Base-by-base conservation (phyloP, 2,888 invertebrate genomes). In the Drosophila prolongata region DNA sequence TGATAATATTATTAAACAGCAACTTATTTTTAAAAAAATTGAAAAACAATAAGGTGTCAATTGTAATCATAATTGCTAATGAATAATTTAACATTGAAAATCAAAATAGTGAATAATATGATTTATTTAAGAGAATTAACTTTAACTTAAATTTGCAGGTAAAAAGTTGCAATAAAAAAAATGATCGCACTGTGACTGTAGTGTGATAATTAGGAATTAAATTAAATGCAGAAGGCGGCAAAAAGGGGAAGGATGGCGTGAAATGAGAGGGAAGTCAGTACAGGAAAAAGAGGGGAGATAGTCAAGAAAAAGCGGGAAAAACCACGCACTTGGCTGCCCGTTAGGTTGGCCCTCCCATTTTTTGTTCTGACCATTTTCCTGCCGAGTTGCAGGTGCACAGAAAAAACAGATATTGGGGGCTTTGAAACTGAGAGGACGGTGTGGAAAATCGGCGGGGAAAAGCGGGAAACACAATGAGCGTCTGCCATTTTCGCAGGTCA, bases 401-500 rank as follows among this genome's bases (percentile, higher is more conserved):
- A 43, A 14, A 34, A 53, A 72, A 30, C 50, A 27, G 43, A 34
- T 57, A 43, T 52, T 47, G 53, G 43, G 19, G 24, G 40, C 11
- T n/a, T 4, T 24, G 27, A 14, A 30, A n/a, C 14, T 13, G 44
- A n/a, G 24, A 34, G 37, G 27, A 1, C 19, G 35, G 35, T 14
- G 14, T 19, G 35, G 14, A 54, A 6, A 40, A 27, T 37, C 30
- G 35, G 70, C 30, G 52, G 69, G 38, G 52, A 55, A 64, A 65
- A 64, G 60, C 61, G 76, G 74, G 67, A 57, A 35, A 35, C 80
- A 84, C 87, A 85, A 80, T 80, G 77, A 77, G 77, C 83, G 91
- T 90, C 91, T 91, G 90, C 89, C 85, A 79, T 86, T 90, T 91
- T 90, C 80, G 90, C 91, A 90, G 90, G 90, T 91, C 90, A 90